Conservation (phyloP, 2,113 vertebrate genomes). For the Macroglossus sobrinus region DNA sequence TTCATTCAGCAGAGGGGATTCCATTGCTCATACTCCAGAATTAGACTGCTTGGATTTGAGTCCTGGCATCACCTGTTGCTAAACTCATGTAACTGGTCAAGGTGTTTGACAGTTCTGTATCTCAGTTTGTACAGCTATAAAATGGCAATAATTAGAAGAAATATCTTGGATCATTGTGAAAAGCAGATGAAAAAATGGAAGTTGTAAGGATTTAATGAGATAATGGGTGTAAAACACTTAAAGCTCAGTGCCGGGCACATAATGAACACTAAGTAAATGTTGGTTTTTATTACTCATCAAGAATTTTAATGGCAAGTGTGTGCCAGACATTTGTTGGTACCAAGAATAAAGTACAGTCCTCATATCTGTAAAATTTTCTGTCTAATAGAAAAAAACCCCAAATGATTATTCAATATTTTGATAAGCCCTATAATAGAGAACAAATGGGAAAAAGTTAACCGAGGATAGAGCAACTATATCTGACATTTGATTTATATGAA, state of each 20-base stretch:
- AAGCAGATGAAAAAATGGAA: not conserved
- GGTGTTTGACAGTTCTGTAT: not conserved
- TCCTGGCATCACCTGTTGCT: not conserved
- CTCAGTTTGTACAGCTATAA: not conserved
- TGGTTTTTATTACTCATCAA: not conserved
- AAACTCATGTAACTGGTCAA: not conserved
- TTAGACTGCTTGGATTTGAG: not conserved
- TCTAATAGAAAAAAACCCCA: not conserved
- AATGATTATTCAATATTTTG: not conserved
- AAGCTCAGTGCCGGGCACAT: not conserved
- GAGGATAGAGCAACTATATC: not conserved
- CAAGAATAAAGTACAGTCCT: not conserved
- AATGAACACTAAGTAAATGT: not conserved
- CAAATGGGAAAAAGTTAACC: not conserved
- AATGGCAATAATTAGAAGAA: not conserved
- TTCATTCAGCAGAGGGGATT: not conserved
- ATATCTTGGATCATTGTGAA: not conserved
- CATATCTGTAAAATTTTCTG: not conserved
- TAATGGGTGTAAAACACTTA: not conserved
- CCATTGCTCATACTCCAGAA: not conserved
- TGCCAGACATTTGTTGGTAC: not conserved
- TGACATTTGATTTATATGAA: not conserved
- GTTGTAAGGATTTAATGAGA: not conserved
- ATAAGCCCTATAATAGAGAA: not conserved
- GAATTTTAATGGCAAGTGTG: not conserved